phyloP scores from a whole-genome alignment of 2,888 invertebrate genomes.

The Melanostoma mellinum region DNA sequence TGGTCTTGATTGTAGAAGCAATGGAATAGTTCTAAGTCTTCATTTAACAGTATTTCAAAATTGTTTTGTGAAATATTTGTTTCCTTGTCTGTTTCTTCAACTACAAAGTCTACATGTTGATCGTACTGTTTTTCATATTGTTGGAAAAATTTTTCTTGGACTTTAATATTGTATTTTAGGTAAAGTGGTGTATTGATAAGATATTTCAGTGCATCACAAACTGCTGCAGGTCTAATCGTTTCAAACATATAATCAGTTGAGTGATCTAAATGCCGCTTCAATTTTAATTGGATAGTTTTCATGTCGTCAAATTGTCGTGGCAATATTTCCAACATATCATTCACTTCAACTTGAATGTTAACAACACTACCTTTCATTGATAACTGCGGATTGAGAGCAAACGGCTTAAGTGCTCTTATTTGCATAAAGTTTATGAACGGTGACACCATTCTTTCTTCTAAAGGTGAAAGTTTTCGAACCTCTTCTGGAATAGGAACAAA shows the following conservation, averaged over 20 bases:
- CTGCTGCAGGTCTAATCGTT: constrained; percentile 74
- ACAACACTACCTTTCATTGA: constrained; percentile 76
- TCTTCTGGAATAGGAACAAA: constrained; percentile 68
- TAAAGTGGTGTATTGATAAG: constrained; percentile 66
- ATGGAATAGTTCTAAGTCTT: neutral
- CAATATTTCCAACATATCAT: constrained; percentile 69
- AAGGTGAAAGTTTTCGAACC: constrained; percentile 69
- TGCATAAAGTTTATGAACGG: constrained; percentile 78
- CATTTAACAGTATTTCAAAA: neutral
- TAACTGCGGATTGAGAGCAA: constrained; percentile 76
- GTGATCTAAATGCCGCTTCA: constrained; percentile 75
- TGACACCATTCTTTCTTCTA: constrained; percentile 78
- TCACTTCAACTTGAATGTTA: constrained; percentile 76
- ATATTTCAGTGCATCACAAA: constrained; percentile 73
- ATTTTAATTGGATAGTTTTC: constrained; percentile 75
- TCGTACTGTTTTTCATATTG: constrained; percentile 2
- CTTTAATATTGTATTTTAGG: constrained; percentile 6
- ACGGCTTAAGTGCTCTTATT: constrained; percentile 75
- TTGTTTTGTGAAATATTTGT: neutral
- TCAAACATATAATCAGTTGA: constrained; percentile 75
- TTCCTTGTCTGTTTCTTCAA: neutral
- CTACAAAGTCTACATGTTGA: constrained; percentile 11
- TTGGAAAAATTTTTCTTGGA: neutral
- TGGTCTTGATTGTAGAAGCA: neutral
- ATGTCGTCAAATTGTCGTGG: constrained; percentile 74